phyloP scores from a whole-genome alignment of 2,888 invertebrate genomes.

The Caenorhabditis drosophilae region DNA sequence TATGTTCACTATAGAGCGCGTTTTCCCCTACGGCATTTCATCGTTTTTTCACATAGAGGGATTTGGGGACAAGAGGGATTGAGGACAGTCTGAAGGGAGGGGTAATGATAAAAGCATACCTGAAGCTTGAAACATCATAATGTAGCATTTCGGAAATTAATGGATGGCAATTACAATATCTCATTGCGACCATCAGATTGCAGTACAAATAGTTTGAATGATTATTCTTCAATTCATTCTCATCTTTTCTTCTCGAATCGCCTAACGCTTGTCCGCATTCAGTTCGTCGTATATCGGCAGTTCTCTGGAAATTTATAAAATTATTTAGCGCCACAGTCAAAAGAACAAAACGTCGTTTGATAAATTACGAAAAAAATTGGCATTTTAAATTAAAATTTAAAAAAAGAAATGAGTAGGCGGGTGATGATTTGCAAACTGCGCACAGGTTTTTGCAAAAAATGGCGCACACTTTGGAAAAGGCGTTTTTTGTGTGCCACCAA shows the following conservation, averaged over 20 bases:
- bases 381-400: too few relatives aligned
- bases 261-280: conserved; percentile 50
- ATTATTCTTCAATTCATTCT: conserved; percentile 34
- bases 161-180: conserved; percentile 51
- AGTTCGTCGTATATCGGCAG: conserved; percentile 46
- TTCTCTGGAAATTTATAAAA: conserved; percentile 30
- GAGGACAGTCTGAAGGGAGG: too few relatives aligned
- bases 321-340: neutral
- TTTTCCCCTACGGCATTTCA: too few relatives aligned
- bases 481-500: too few relatives aligned
- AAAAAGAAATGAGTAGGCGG: neutral
- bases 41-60: too few relatives aligned
- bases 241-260: conserved; percentile 40
- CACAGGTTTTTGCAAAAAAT: too few relatives aligned
- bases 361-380: too few relatives aligned
- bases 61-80: too few relatives aligned
- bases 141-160: conserved; percentile 43
- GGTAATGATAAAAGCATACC: too few relatives aligned
- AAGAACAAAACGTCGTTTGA: neutral
- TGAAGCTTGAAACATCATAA: conserved; percentile 28
- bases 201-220: conserved; percentile 48
- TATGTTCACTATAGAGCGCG: too few relatives aligned
- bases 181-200: conserved; percentile 40
- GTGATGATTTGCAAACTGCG: neutral
- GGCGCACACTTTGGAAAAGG: too few relatives aligned